These are phyloP conservation scores for Sinella curviseta DNA, from an alignment of 1,140 invertebrate genomes.

Conservation along the genomic window DNA sequence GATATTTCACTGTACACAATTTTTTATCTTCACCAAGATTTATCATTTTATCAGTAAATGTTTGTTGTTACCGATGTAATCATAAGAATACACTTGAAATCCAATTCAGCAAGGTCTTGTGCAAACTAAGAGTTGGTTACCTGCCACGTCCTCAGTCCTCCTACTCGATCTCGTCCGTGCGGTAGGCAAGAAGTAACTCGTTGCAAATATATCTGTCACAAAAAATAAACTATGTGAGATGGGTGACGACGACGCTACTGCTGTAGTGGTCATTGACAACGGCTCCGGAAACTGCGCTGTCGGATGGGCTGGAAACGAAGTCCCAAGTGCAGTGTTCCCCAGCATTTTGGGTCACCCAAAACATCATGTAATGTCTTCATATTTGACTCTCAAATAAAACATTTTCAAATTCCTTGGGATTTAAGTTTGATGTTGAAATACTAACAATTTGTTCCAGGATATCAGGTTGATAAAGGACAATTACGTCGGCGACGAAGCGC, in stretches of 20 bases:
- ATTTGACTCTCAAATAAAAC: no score
- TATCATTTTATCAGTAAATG: no score
- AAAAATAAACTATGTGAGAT: constrained; percentile 55
- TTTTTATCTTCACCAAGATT: no score
- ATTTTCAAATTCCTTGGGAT: neutral
- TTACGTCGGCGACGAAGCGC: constrained; percentile 96
- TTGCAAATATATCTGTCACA: neutral
- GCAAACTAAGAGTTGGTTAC: no score
- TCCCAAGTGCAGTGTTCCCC: constrained; percentile 67
- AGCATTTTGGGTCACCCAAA: constrained; percentile 65
- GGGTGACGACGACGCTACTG: constrained; percentile 68
- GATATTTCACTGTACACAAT: no score
- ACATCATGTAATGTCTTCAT: constrained; percentile 56
- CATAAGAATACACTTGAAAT: no score
- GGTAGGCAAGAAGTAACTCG: no score
- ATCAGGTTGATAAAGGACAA: constrained; percentile 98
- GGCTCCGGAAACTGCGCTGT: constrained; percentile 69
- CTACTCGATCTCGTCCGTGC: no score
- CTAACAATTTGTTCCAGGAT: constrained; percentile 60
- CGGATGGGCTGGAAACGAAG: constrained; percentile 67
- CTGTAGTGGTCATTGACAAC: constrained; percentile 66
- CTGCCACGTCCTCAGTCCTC: no score
- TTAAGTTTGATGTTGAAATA: neutral
- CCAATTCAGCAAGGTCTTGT: no score
- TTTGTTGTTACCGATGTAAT: no score